Percentiles rank a stretch among this genome's conserved stretches.
These are phyloP conservation scores for Apis florea DNA, from an alignment of 1,140 invertebrate genomes.

Conservation along the genomic window DNA sequence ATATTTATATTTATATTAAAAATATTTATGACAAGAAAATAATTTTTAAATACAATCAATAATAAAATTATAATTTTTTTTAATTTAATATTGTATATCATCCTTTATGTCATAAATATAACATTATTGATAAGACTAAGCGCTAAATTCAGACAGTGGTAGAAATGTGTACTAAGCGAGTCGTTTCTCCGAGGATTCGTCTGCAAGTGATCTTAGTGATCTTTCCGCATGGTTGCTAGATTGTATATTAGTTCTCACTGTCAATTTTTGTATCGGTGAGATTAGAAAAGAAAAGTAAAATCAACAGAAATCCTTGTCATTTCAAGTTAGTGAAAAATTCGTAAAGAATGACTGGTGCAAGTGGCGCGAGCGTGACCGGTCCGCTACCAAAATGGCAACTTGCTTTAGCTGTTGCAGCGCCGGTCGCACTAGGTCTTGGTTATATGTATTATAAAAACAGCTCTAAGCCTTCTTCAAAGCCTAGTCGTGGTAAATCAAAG, in stretches of 20 bases:
- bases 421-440: constrained; percentile 89
- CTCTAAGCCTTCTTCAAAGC: constrained; percentile 63
- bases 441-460: constrained; percentile 88
- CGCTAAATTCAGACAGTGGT: not conserved
- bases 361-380: constrained; percentile 66
- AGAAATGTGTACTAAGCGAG: constrained; percentile 27
- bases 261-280: not conserved
- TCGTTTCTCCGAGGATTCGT: constrained; percentile 10
- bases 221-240: constrained; percentile 10
- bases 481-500: constrained; percentile 64
- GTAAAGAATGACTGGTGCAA: constrained; percentile 66
- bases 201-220: not conserved
- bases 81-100: not conserved
- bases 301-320: not conserved
- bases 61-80: not conserved
- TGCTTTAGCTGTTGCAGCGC: constrained; percentile 89
- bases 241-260: constrained; percentile 12
- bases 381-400: constrained; percentile 86
- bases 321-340: constrained; percentile 14
- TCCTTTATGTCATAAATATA: not conserved
- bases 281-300: not conserved
- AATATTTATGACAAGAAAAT: not conserved
- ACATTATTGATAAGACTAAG: not conserved
- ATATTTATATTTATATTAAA: not conserved
- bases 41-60: not conserved